Conservation (phyloP, 2,797 vertebrate genomes). For the Clarias pachynema region DNA sequence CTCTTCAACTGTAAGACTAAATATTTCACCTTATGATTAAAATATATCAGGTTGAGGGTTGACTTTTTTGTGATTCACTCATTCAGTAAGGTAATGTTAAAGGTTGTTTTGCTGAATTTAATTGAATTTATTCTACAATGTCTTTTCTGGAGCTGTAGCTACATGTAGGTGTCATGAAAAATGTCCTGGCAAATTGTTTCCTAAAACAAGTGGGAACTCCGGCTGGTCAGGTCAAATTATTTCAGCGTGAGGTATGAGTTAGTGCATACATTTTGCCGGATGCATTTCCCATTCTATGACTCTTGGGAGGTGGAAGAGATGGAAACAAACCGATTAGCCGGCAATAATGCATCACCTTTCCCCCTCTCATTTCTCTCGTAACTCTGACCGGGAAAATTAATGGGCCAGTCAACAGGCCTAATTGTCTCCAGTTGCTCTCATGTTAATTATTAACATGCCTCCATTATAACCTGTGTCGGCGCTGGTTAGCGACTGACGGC, state of each 20-base stretch:
- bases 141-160: not conserved
- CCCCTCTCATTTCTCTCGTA: conserved; percentile 38
- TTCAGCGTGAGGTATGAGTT: not conserved
- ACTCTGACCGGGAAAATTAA: conserved; percentile 72
- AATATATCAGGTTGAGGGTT: not conserved
- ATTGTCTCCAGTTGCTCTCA: conserved; percentile 81
- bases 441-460: conserved; percentile 83
- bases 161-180: not conserved
- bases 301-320: not conserved
- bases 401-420: conserved; percentile 76
- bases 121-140: not conserved
- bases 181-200: not conserved
- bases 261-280: not conserved
- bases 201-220: not conserved
- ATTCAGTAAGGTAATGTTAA: not conserved
- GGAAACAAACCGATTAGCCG: conserved; percentile 18
- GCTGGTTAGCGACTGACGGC: conserved; percentile 63
- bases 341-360: conserved; percentile 14
- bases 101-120: not conserved
- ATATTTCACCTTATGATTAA: not conserved
- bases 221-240: not conserved
- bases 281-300: not conserved
- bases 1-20: not conserved
- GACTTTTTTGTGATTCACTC: not conserved
- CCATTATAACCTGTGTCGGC: conserved; percentile 57